Conservation (phyloP, 2,797 vertebrate genomes). For the Neostethus bicornis region DNA sequence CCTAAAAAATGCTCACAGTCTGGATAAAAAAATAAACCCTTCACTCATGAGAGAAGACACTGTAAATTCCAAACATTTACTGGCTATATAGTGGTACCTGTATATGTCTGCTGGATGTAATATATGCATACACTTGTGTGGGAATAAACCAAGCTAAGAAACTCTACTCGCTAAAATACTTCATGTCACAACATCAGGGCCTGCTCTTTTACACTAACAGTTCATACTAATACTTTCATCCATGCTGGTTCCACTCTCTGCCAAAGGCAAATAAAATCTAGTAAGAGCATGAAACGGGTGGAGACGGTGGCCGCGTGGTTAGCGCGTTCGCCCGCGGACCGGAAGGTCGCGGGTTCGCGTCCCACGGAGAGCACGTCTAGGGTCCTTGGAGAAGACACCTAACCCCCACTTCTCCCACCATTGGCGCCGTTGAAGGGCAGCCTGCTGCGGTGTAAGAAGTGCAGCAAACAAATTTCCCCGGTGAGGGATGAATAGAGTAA, state of each 20-base stretch:
- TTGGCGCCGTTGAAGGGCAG: too few relatives aligned
- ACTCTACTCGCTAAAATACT: slow-evolving; percentile 3
- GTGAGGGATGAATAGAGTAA: too few relatives aligned
- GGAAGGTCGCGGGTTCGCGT: too few relatives aligned
- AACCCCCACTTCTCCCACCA: too few relatives aligned
- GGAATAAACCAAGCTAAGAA: slow-evolving; percentile 17
- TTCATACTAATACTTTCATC: slow-evolving; percentile 4
- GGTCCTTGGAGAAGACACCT: too few relatives aligned
- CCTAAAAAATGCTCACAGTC: background rate
- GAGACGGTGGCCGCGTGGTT: too few relatives aligned
- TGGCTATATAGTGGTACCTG: background rate
- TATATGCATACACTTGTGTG: background rate
- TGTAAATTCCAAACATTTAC: background rate
- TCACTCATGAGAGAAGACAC: too few relatives aligned
- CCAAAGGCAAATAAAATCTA: slow-evolving; percentile 8
- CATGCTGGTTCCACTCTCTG: background rate
- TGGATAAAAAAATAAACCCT: background rate
- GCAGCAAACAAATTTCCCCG: too few relatives aligned
- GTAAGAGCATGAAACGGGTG: slow-evolving; percentile 11
- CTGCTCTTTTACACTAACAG: slow-evolving; percentile 8
- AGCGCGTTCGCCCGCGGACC: too few relatives aligned
- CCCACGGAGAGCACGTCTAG: too few relatives aligned
- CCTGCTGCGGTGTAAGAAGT: too few relatives aligned
- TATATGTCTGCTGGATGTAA: background rate
- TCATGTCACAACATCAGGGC: slow-evolving; percentile 1